phyloP scores from a whole-genome alignment of 2,888 invertebrate species.

The Trichacis sp. region DNA sequence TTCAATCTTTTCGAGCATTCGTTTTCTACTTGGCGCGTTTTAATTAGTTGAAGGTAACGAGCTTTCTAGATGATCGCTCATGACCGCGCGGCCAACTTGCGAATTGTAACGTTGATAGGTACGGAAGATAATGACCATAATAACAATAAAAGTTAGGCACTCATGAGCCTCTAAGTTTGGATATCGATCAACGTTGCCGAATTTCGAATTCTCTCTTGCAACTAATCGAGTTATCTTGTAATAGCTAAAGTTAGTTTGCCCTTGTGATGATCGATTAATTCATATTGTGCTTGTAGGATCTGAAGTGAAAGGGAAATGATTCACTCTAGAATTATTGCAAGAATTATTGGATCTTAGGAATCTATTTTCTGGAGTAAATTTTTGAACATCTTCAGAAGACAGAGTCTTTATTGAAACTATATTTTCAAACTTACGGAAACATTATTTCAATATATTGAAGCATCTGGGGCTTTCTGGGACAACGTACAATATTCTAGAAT shows the following conservation, averaged over 20 bases:
- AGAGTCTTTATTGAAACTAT: too few species aligned
- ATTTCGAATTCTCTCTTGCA: conserved; percentile 8
- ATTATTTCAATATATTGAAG: too few species aligned
- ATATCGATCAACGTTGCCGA: conserved; percentile 16
- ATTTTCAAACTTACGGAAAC: too few species aligned
- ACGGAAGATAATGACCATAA: conserved; percentile 47
- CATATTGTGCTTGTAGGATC: too few species aligned
- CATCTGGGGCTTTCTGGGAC: too few species aligned
- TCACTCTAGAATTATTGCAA: too few species aligned
- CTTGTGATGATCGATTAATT: neutral
- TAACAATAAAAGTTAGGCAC: conserved; percentile 34
- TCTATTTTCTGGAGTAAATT: too few species aligned
- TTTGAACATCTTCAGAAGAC: too few species aligned
- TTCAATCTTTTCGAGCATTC: conserved; percentile 40
- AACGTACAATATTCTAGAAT: too few species aligned
- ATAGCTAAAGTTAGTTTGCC: neutral
- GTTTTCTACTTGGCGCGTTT: conserved; percentile 51
- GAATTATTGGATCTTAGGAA: too few species aligned
- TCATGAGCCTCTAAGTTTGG: conserved; percentile 12
- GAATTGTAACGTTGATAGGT: conserved; percentile 53
- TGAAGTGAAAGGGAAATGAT: too few species aligned
- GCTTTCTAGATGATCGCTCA: conserved; percentile 52
- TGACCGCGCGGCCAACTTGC: conserved; percentile 48
- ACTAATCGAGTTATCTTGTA: neutral
- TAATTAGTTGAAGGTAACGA: conserved; percentile 55